Conservation (phyloP, 2,797 vertebrate genomes). For the Syncerus caffer region DNA sequence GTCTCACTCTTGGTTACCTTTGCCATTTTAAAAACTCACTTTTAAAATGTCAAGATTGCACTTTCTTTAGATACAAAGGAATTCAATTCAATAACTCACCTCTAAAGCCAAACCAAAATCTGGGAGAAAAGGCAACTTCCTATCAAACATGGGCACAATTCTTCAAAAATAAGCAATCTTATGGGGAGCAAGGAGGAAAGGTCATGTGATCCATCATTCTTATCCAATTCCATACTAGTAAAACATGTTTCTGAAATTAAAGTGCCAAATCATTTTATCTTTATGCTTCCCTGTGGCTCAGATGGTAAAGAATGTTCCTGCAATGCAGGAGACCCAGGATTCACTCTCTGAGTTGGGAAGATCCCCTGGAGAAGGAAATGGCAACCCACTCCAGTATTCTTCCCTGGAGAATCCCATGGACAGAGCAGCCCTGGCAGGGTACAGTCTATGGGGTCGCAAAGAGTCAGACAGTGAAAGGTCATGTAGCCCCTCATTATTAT, state of each 20-base stretch:
- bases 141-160: neutral
- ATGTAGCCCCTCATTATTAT: neutral
- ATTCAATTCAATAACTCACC: neutral
- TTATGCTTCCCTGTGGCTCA: neutral
- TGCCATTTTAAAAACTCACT: neutral
- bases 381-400: neutral
- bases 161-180: neutral
- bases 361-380: neutral
- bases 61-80: conserved; percentile 2
- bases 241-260: conserved; percentile 2
- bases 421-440: neutral
- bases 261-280: neutral
- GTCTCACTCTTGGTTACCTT: neutral
- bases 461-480: neutral
- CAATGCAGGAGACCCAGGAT: neutral
- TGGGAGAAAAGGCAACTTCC: neutral
- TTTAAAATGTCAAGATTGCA: neutral
- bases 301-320: neutral
- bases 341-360: neutral
- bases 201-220: neutral
- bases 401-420: neutral
- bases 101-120: conserved; percentile 6
- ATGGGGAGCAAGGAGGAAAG: neutral
- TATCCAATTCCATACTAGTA: neutral
- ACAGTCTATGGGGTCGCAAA: neutral